phyloP scores from a whole-genome alignment of 2,888 invertebrate species.

The Lymantria dispar region DNA sequence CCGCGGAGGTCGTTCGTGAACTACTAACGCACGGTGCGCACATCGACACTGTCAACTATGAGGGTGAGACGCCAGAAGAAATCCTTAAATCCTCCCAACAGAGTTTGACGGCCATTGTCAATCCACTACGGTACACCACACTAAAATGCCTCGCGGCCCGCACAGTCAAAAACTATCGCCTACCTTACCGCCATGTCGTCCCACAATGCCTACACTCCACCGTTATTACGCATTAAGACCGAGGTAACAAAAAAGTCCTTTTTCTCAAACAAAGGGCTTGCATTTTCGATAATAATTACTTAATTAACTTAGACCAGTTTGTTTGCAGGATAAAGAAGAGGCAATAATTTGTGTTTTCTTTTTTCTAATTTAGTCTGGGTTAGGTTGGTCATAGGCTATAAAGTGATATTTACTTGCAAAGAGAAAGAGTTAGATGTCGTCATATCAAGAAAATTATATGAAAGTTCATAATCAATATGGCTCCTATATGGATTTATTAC shows the following conservation, averaged over 20 bases:
- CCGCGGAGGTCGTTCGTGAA: conserved; percentile 86
- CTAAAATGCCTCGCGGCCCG: conserved; percentile 94
- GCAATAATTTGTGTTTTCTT: no score
- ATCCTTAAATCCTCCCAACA: conserved; percentile 83
- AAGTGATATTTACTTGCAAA: no score
- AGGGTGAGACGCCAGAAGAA: conserved; percentile 88
- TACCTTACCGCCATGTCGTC: conserved; percentile 83
- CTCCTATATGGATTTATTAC: no score
- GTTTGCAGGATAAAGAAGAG: no score
- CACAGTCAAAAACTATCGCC: conserved; percentile 87
- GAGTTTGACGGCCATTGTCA: conserved; percentile 85
- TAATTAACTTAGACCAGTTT: no score
- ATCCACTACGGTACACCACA: conserved; percentile 89
- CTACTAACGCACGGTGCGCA: conserved; percentile 92
- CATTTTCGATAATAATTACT: background rate
- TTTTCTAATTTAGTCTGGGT: no score
- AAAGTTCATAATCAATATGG: no score
- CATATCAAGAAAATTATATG: no score
- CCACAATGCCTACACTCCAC: conserved; percentile 78
- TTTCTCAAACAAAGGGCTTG: background rate
- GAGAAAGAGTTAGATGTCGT: no score
- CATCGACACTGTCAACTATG: conserved; percentile 90
- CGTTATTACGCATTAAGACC: conserved; percentile 68
- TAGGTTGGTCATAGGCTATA: no score
- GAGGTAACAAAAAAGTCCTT: background rate